Conservation (phyloP, 2,113 vertebrate species). For the Zeus faber region DNA sequence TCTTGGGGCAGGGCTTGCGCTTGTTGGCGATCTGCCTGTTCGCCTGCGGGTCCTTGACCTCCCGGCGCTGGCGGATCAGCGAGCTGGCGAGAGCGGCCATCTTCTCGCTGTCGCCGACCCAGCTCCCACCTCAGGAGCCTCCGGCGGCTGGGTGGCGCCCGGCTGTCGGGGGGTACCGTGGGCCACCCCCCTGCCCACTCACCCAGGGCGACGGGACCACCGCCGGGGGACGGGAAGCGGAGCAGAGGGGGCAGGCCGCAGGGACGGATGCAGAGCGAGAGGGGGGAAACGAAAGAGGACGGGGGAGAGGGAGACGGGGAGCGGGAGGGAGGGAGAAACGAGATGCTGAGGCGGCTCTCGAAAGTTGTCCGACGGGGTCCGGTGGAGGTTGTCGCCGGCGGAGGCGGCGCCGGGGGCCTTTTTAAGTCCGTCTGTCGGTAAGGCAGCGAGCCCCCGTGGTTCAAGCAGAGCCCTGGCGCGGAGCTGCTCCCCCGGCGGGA, state of each 20-base stretch:
- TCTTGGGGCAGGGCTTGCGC: slow-evolving; percentile 85
- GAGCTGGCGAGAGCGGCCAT: slow-evolving; percentile 91
- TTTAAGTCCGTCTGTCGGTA: slow-evolving; percentile 17
- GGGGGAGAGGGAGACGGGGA: neutral
- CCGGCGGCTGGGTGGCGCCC: slow-evolving; percentile 54
- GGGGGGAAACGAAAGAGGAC: slow-evolving; percentile 2
- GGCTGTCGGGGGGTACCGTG: slow-evolving; percentile 67
- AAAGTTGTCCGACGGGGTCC: too few relatives aligned
- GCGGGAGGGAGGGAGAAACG: slow-evolving; percentile 29
- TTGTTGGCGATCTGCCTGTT: slow-evolving; percentile 82
- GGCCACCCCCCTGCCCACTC: slow-evolving; percentile 66
- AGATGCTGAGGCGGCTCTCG: too few relatives aligned
- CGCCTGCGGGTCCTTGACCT: slow-evolving; percentile 83
- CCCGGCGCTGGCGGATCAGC: slow-evolving; percentile 86
- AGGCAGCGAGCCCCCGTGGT: slow-evolving; percentile 10
- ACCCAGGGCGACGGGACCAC: slow-evolving; percentile 65
- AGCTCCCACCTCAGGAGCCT: slow-evolving; percentile 54
- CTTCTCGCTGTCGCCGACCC: slow-evolving; percentile 61
- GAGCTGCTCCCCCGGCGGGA: slow-evolving; percentile 27
- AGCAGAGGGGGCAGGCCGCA: slow-evolving; percentile 5
- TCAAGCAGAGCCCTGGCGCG: slow-evolving; percentile 36
- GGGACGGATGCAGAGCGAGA: slow-evolving; percentile 9
- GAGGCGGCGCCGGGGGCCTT: neutral
- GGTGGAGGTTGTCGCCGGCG: too few relatives aligned
- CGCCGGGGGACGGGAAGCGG: slow-evolving; percentile 28